phyloP scores from a whole-genome alignment of 2,113 vertebrate genomes.

The Onychostoma macrolepis region DNA sequence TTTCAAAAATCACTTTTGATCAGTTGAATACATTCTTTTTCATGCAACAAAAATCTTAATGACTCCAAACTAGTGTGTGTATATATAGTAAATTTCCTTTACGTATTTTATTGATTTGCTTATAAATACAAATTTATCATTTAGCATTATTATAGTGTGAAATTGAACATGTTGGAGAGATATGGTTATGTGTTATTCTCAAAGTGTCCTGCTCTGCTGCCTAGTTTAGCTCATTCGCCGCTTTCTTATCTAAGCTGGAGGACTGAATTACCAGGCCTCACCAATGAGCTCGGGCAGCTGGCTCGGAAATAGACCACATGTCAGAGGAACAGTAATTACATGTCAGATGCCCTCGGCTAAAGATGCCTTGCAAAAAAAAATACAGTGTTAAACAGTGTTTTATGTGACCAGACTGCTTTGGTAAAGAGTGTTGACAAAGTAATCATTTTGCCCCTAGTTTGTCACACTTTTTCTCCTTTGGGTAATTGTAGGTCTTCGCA shows the following conservation, averaged over 20 bases:
- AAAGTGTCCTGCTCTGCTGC: slow-evolving; percentile 41
- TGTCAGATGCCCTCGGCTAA: slow-evolving; percentile 22
- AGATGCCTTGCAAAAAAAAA: neutral
- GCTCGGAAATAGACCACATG: slow-evolving; percentile 42
- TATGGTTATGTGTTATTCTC: slow-evolving; percentile 2
- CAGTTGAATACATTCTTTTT: neutral
- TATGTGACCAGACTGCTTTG: slow-evolving; percentile 10
- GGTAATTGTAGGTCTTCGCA: slow-evolving; percentile 10
- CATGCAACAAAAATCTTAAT: neutral
- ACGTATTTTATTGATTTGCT: neutral
- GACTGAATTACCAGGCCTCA: slow-evolving; percentile 62
- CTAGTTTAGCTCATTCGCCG: slow-evolving; percentile 42
- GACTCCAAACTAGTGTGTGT: neutral
- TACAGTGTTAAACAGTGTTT: neutral
- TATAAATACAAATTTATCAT: neutral
- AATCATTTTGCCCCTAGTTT: neutral
- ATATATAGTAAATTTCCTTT: neutral
- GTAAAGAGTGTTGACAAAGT: neutral
- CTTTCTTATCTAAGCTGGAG: slow-evolving; percentile 61
- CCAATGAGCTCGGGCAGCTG: slow-evolving; percentile 44
- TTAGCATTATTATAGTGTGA: neutral
- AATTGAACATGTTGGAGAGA: neutral
- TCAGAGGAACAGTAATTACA: slow-evolving; percentile 61
- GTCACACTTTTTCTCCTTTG: neutral
- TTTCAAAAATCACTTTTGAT: neutral